Evolutionary conservation across 2,113 vertebrate species (phyloP).

Genomic region (Epinephelus cyanopodus): DNA sequence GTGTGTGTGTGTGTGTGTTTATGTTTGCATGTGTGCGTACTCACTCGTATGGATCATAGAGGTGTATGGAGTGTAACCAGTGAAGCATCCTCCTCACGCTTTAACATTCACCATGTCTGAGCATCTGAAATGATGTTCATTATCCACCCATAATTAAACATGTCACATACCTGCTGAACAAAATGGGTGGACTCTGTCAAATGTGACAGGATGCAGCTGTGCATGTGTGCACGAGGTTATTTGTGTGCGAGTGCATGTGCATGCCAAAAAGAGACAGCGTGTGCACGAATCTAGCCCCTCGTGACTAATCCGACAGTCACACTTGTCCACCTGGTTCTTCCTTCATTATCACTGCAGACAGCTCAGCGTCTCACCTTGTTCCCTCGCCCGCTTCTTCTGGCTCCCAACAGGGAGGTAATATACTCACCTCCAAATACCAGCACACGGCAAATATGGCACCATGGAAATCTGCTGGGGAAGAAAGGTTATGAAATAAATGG

Average conservation of each 20-base stretch:
- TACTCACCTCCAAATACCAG: not conserved
- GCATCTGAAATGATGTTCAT: slow-evolving; percentile 51
- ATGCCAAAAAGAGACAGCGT: not conserved
- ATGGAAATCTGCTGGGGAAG: not conserved
- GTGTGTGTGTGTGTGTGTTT: not conserved
- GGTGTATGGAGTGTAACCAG: not conserved
- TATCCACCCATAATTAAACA: slow-evolving; percentile 64
- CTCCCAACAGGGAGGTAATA: slow-evolving; percentile 1
- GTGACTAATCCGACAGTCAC: slow-evolving; percentile 62
- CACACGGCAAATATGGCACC: not conserved
- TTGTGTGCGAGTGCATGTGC: not conserved
- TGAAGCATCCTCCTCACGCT: slow-evolving; percentile 12
- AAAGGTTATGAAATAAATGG: not conserved
- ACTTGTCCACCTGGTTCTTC: slow-evolving; percentile 56
- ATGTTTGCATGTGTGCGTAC: not conserved
- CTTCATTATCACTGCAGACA: slow-evolving; percentile 62
- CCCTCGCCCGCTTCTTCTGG: slow-evolving; percentile 32
- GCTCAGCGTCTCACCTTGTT: slow-evolving; percentile 50
- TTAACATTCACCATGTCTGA: slow-evolving; percentile 28
- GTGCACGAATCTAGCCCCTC: slow-evolving; percentile 6
- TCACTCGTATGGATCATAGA: not conserved
- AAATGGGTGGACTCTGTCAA: slow-evolving; percentile 34
- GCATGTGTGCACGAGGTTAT: not conserved
- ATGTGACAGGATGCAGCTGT: slow-evolving; percentile 42
- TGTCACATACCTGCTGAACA: slow-evolving; percentile 59